Conservation (phyloP, 2,888 invertebrate genomes). For the Cephus sareptanus region DNA sequence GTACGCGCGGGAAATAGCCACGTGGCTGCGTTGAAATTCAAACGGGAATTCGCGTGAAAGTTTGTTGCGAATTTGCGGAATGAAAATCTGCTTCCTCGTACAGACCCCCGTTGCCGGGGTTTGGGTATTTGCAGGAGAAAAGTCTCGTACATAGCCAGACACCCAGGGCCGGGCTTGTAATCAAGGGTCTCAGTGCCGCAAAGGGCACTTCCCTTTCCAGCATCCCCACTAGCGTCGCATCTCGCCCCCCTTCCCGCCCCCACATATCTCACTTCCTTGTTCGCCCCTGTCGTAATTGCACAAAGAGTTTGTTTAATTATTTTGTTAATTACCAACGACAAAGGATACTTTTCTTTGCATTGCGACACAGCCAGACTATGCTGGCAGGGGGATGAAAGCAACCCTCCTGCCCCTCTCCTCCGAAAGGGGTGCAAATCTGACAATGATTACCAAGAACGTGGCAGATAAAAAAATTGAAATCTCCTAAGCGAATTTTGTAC, state of each 20-base stretch:
- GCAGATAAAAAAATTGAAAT: not conserved
- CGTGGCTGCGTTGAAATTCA: not conserved
- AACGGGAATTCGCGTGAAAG: not conserved
- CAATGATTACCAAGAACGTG: not conserved
- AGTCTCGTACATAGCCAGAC: not conserved
- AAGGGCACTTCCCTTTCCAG: not conserved
- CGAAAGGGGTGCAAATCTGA: not conserved
- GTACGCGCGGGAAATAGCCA: not conserved
- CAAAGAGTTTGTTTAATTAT: constrained; percentile 23
- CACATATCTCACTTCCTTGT: not conserved
- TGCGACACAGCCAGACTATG: not conserved
- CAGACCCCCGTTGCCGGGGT: not conserved
- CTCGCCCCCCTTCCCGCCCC: not conserved
- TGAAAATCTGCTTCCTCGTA: not conserved
- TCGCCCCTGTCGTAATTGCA: constrained; percentile 11
- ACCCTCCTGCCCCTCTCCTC: not conserved
- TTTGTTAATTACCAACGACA: constrained; percentile 19
- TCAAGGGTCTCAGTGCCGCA: constrained; percentile 1
- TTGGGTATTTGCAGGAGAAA: not conserved
- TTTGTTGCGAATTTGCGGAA: not conserved
- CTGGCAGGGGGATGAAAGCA: not conserved
- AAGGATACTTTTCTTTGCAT: constrained; percentile 11
- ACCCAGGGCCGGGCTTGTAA: not conserved
- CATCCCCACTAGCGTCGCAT: not conserved
- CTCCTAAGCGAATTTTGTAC: not conserved